phyloP scores from a whole-genome alignment of 1,140 invertebrate genomes.

The Caenorhabditis brenneri region DNA sequence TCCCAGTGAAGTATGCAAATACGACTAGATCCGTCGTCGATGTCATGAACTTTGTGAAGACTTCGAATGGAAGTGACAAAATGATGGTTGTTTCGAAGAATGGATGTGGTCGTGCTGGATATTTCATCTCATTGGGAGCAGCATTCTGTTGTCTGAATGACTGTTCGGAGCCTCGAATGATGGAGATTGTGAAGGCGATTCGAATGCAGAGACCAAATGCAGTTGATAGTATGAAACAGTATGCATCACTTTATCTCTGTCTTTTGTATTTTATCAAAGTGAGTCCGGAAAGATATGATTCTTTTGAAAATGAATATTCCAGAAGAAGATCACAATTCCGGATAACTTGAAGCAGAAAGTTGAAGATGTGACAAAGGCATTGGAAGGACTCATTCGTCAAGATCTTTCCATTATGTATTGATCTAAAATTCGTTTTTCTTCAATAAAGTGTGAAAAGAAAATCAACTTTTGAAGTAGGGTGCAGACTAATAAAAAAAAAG shows the following conservation, averaged over 20 bases:
- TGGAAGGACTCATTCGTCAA: background rate
- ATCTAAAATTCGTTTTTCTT: too few species aligned
- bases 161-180: background rate
- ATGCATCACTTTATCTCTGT: slow-evolving; percentile 10
- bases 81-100: slow-evolving; percentile 20
- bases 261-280: slow-evolving; percentile 13
- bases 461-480: too few species aligned
- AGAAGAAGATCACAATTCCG: slow-evolving; percentile 3
- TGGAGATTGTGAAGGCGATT: slow-evolving; percentile 14
- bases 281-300: background rate
- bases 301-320: background rate
- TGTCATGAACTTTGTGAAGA: slow-evolving; percentile 36
- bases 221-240: slow-evolving; percentile 26
- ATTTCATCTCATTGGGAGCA: background rate
- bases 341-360: background rate
- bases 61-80: slow-evolving; percentile 1
- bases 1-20: background rate
- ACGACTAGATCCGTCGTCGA: slow-evolving; percentile 24
- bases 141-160: slow-evolving; percentile 21
- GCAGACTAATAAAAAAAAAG: too few species aligned
- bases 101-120: slow-evolving; percentile 5
- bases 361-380: background rate
- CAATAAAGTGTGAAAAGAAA: too few species aligned
- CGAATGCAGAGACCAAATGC: background rate
- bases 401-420: background rate